These are phyloP conservation scores for Druceiella hillmani DNA, from an alignment of 2,888 invertebrate species.

Conservation along the genomic window DNA sequence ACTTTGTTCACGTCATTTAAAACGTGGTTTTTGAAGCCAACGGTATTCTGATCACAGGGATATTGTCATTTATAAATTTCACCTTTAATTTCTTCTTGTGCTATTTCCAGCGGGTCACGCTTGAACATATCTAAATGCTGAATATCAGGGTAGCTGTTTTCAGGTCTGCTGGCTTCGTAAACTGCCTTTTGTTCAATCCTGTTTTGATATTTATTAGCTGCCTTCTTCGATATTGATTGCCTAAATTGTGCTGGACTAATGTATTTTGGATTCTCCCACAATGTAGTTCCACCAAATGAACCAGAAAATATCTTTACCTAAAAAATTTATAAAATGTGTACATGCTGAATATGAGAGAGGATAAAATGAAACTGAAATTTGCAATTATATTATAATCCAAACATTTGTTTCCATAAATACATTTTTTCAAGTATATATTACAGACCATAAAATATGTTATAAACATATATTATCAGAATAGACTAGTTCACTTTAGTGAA, in stretches of 20 bases:
- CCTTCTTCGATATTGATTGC: slow-evolving; percentile 60
- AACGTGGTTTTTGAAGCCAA: no score
- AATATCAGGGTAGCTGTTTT: slow-evolving; percentile 65
- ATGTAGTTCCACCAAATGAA: slow-evolving; percentile 85
- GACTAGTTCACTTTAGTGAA: no score
- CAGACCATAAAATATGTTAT: no score
- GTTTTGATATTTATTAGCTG: slow-evolving; percentile 71
- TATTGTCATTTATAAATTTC: no score
- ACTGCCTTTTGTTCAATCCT: slow-evolving; percentile 75
- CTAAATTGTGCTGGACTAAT: slow-evolving; percentile 85
- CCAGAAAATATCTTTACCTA: slow-evolving; percentile 91
- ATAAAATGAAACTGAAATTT: no score
- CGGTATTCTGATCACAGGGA: no score
- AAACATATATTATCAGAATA: no score
- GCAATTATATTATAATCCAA: no score
- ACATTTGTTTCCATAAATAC: no score
- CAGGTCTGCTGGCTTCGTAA: slow-evolving; percentile 66
- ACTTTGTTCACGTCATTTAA: no score
- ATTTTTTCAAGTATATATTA: no score
- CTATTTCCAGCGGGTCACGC: slow-evolving; percentile 57
- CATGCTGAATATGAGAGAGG: no score
- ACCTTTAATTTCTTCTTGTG: slow-evolving; percentile 49
- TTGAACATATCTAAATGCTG: slow-evolving; percentile 71
- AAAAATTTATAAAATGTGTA: slow-evolving; percentile 43
- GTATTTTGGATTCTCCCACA: slow-evolving; percentile 93